Base-by-base conservation (phyloP, 1,140 invertebrate genomes). In the Drosophila melanica region DNA sequence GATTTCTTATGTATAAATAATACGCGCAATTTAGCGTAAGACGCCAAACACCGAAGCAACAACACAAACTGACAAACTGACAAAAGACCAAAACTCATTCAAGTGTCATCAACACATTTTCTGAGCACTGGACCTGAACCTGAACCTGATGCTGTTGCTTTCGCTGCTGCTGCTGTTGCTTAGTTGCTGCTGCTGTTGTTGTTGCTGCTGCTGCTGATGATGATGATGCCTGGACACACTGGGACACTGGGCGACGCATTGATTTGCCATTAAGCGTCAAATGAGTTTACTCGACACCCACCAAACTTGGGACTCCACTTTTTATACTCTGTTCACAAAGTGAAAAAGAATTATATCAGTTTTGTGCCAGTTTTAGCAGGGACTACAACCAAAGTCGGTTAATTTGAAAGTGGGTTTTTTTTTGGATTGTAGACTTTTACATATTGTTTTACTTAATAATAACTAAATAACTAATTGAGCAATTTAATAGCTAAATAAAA, bases 1-100 rank as follows among this genome's bases (percentile, higher is more conserved):
- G 82, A 87, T 82, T 87, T 66, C 67, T 82, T 79, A 82, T 87
- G 84, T 87, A 82, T 82, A 87, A 82, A 82, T 86, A 86, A 86
- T 86, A 82, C 76, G 82, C 70, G 82, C 59, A 87, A 86, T 86
- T 86, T 86, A 86, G 79, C 84, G 79, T 86, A 45, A 86, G 76
- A 33, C 37, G 51, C 42, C 27, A 7, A 27, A 53, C 27, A 30
- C 8, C 18, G 53, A 35, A 39, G 12, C 12, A 37, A 42, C n/a
- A 47, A 62, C n/a, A 3, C 20, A 23, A 23, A 23, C 20, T 20
- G 20, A 41, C 23, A 30, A 41, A 41, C 30, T 30, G 58, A 66
- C 68, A 78, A 78, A 81, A 57, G 73, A 73, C 76, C 37, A 59
- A 87, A 86, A 86, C 63, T 87, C 79, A 86, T 86, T 86, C 82